A percentile compares a stretch with the other conserved stretches of the same genome.
phyloP scores from a whole-genome alignment of 2,113 vertebrate genomes.

The Camarhynchus parvulus region DNA sequence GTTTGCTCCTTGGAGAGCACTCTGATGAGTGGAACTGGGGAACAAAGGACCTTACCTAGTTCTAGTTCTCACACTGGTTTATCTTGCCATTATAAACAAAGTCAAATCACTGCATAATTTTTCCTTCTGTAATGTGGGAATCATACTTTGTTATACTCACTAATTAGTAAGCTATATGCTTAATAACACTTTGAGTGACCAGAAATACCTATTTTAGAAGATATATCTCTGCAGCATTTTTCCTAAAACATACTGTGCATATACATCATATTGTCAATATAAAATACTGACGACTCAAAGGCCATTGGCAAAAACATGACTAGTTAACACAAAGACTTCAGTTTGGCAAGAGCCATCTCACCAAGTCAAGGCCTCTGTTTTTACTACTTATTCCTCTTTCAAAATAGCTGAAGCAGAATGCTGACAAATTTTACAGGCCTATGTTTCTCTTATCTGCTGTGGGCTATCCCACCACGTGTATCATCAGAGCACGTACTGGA shows the following conservation, averaged over 20 bases:
- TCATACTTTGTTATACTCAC: background rate
- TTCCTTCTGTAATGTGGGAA: background rate
- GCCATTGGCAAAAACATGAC: background rate
- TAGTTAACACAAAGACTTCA: background rate
- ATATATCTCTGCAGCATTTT: background rate
- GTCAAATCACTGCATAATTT: background rate
- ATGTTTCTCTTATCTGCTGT: background rate
- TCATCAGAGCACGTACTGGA: accelerated
- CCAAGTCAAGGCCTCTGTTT: background rate
- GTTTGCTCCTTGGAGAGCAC: background rate
- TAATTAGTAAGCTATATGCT: background rate
- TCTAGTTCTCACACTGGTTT: background rate
- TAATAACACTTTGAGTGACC: background rate
- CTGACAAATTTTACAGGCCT: background rate
- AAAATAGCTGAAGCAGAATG: background rate
- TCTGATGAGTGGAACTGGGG: background rate
- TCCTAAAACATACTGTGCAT: background rate
- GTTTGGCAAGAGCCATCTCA: background rate
- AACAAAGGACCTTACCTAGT: background rate
- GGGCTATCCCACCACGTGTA: accelerated
- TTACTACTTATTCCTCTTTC: background rate
- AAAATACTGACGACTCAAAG: background rate
- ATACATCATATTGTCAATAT: background rate
- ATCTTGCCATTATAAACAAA: background rate
- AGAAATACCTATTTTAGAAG: background rate